Evolutionary conservation across 2,888 invertebrate species (phyloP).

Genomic region (Argyresthia albistria): DNA sequence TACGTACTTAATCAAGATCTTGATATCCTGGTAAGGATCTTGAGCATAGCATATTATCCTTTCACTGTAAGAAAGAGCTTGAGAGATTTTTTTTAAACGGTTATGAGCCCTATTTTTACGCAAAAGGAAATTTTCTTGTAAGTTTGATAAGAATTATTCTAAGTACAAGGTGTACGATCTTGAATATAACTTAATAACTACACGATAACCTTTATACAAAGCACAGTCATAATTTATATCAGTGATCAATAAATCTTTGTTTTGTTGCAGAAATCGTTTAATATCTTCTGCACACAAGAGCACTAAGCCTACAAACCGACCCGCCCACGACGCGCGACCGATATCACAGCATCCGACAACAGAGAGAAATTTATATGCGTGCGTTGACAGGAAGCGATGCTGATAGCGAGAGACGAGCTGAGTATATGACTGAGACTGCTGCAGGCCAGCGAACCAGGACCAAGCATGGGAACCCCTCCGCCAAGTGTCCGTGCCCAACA

Average conservation of each 20-base stretch:
- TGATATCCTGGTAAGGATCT: too few species aligned
- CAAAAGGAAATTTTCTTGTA: too few species aligned
- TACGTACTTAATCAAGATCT: too few species aligned
- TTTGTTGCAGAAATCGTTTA: conserved; percentile 65
- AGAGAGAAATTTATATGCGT: conserved; percentile 60
- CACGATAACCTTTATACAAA: too few species aligned
- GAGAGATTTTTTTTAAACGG: too few species aligned
- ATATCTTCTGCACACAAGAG: conserved; percentile 62
- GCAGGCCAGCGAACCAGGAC: background rate
- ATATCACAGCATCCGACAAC: conserved; percentile 56
- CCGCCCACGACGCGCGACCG: conserved; percentile 50
- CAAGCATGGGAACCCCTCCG: background rate
- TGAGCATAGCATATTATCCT: too few species aligned
- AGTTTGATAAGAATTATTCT: too few species aligned
- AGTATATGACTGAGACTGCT: background rate
- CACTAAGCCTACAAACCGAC: conserved; percentile 51
- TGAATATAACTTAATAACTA: too few species aligned
- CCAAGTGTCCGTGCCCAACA: background rate
- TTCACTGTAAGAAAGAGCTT: too few species aligned
- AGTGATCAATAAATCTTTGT: conserved; percentile 27
- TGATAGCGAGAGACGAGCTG: conserved; percentile 27
- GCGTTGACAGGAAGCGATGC: conserved; percentile 53
- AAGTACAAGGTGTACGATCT: too few species aligned
- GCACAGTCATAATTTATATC: conserved; percentile 17
- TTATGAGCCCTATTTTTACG: too few species aligned